Evolutionary conservation across 2,113 vertebrate species (phyloP).

Genomic region (Alligator sinensis): DNA sequence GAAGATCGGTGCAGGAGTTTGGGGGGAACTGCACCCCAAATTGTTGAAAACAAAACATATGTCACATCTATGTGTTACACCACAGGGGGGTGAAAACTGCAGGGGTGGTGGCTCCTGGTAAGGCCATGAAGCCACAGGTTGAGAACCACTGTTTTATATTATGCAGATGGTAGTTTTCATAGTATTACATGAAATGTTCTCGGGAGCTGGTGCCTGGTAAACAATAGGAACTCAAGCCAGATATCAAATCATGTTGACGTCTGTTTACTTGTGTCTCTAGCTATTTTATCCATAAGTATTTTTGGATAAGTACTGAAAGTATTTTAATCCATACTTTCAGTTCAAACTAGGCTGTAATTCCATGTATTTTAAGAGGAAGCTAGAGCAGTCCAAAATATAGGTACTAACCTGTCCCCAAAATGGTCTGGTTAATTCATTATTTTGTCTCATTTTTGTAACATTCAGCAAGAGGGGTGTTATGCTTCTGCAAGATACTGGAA

Average conservation of each 20-base stretch:
- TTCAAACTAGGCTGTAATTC: background rate
- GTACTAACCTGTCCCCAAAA: background rate
- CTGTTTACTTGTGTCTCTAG: background rate
- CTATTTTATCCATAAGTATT: no score
- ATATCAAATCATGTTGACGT: accelerated
- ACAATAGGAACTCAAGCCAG: background rate
- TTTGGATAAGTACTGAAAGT: no score
- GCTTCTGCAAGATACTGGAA: background rate
- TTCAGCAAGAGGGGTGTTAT: background rate
- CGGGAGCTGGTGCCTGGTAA: background rate
- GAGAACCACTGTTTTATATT: background rate
- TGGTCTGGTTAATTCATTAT: background rate
- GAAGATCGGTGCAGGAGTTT: no score
- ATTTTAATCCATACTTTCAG: background rate
- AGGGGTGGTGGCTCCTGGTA: no score
- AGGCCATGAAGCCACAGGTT: no score
- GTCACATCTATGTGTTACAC: no score
- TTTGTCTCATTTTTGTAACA: background rate
- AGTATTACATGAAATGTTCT: background rate
- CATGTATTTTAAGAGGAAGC: background rate
- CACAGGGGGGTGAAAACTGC: no score
- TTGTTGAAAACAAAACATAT: no score
- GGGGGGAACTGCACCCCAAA: no score
- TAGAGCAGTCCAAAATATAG: background rate
- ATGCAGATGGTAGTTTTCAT: conserved; percentile 63